These are phyloP conservation scores for Litocranius walleri DNA, from an alignment of 2,113 vertebrate genomes.

Conservation along the genomic window DNA sequence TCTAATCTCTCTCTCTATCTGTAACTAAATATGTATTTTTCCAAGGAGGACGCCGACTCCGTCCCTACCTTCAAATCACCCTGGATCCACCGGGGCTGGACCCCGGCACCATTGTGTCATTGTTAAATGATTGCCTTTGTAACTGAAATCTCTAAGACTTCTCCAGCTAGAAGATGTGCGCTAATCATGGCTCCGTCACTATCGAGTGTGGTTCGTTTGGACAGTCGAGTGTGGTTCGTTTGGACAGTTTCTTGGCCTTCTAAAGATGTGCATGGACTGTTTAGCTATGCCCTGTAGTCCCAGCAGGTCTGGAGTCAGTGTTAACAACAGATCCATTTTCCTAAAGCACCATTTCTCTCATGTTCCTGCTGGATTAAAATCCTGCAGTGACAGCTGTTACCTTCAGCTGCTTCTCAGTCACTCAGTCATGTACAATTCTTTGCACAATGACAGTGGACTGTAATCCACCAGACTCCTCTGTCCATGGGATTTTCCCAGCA, in stretches of 20 bases:
- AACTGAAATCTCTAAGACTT: slow-evolving; percentile 6
- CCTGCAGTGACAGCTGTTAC: not conserved
- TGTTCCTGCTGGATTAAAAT: not conserved
- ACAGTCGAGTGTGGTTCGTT: not conserved
- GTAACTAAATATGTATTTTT: too few relatives aligned
- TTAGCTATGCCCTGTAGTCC: slow-evolving; percentile 48
- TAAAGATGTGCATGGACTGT: slow-evolving; percentile 12
- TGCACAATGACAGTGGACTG: not conserved
- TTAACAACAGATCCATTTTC: slow-evolving; percentile 42
- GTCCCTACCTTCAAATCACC: too few relatives aligned
- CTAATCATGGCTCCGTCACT: not conserved
- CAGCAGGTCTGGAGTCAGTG: slow-evolving; percentile 37
- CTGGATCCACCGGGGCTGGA: too few relatives aligned
- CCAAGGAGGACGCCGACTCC: too few relatives aligned
- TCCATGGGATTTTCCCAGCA: not conserved
- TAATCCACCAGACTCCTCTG: not conserved
- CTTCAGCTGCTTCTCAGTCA: not conserved
- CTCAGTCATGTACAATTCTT: not conserved
- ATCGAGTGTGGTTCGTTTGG: not conserved
- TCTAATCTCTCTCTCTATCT: too few relatives aligned
- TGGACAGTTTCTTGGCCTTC: slow-evolving; percentile 26
- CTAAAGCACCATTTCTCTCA: not conserved
- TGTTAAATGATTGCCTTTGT: not conserved
- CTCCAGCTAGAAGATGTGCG: not conserved
- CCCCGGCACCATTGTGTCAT: not conserved